A percentile compares a stretch with the other conserved stretches of the same genome.
phyloP scores from a whole-genome alignment of 2,797 vertebrate genomes.

The Fratercula arctica region DNA sequence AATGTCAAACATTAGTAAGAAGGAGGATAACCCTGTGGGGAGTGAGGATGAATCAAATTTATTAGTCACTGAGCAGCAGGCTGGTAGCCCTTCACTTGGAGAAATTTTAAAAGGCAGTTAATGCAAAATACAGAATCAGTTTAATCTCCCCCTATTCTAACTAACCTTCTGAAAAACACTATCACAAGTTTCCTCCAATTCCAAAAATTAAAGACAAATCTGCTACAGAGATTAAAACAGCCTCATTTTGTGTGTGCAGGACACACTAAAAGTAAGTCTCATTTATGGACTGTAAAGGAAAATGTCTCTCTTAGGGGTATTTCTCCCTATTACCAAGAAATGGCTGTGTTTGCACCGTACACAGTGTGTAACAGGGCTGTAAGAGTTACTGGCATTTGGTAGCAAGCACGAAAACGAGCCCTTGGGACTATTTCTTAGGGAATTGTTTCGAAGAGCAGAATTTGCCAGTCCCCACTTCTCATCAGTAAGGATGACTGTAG shows the following conservation, averaged over 20 bases:
- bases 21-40: slow-evolving; percentile 67
- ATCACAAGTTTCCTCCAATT: not conserved
- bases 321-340: slow-evolving; percentile 8
- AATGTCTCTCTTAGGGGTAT: not conserved
- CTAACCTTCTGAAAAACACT: slow-evolving; percentile 5
- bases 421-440: not conserved
- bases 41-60: slow-evolving; percentile 72
- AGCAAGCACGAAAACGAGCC: not conserved
- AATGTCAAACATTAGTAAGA: slow-evolving; percentile 77
- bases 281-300: slow-evolving; percentile 5
- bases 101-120: slow-evolving; percentile 53
- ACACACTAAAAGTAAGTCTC: not conserved
- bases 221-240: slow-evolving; percentile 9
- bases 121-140: slow-evolving; percentile 1
- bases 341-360: not conserved
- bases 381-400: not conserved
- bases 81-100: slow-evolving; percentile 59
- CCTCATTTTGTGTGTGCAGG: not conserved
- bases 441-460: not conserved
- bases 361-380: not conserved
- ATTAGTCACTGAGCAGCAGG: slow-evolving; percentile 75
- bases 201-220: slow-evolving; percentile 40
- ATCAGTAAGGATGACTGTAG: not conserved
- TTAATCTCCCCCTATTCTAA: slow-evolving; percentile 19
- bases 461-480: not conserved